Conservation (phyloP, 2,113 vertebrate genomes). For the Saimiri boliviensis region DNA sequence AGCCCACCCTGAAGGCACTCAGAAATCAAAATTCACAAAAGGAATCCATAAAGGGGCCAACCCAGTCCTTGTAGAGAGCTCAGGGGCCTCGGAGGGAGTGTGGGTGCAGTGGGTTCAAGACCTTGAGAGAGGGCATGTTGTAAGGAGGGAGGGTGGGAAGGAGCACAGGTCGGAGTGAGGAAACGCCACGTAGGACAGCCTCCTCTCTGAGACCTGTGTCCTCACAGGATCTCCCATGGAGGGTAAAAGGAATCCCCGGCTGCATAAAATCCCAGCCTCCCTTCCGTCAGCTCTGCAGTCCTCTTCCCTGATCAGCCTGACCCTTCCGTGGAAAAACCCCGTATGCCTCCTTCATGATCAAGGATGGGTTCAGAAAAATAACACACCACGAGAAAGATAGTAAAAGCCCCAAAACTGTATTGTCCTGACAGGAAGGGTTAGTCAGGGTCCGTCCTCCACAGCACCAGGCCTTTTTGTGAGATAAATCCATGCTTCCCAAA, state of each 20-base stretch:
- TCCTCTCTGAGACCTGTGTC: background rate
- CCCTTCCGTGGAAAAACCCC: background rate
- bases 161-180: background rate
- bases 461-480: background rate
- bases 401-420: fast-evolving
- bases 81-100: background rate
- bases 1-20: background rate
- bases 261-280: background rate
- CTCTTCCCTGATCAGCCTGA: background rate
- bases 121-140: background rate
- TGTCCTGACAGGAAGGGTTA: background rate
- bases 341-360: background rate
- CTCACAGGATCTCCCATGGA: background rate
- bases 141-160: background rate
- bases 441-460: too few species aligned
- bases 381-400: fast-evolving
- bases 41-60: background rate
- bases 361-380: background rate
- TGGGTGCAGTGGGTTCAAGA: too few species aligned
- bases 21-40: background rate
- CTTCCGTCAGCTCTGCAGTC: background rate
- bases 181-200: too few species aligned
- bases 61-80: too few species aligned
- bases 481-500: background rate
- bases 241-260: background rate